phyloP scores from a whole-genome alignment of 2,113 vertebrate genomes.

The Paramisgurnus dabryanus region DNA sequence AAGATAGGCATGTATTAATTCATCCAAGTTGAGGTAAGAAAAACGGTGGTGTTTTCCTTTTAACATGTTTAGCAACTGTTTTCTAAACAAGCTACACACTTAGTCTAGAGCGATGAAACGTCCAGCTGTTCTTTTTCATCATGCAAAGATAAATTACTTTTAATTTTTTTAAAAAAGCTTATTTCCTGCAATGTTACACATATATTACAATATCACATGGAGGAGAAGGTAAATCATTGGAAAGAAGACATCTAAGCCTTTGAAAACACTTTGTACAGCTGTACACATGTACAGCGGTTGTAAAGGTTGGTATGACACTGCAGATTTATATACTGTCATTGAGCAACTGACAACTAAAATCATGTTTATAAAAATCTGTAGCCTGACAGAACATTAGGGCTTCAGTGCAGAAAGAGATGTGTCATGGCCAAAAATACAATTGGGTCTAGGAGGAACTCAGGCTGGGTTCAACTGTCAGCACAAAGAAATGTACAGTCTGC shows the following conservation, averaged over 20 bases:
- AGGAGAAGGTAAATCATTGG: neutral
- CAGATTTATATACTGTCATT: neutral
- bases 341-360: too few species aligned
- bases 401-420: neutral
- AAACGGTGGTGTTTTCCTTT: too few species aligned
- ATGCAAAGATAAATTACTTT: too few species aligned
- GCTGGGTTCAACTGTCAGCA: constrained; percentile 26
- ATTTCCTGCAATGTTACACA: neutral
- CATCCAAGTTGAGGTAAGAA: too few species aligned
- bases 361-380: constrained; percentile 22
- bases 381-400: constrained; percentile 22
- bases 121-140: too few species aligned
- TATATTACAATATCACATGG: neutral
- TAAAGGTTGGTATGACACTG: neutral
- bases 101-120: too few species aligned
- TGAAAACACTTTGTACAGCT: too few species aligned
- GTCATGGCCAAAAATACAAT: constrained; percentile 26
- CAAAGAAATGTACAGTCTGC: neutral
- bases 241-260: neutral
- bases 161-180: too few species aligned
- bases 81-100: too few species aligned
- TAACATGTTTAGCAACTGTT: too few species aligned
- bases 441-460: constrained; percentile 1
- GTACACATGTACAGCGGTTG: neutral
- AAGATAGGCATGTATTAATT: too few species aligned